Evolutionary conservation across 2,113 vertebrate species (phyloP).

Genomic region (Tursiops truncatus): DNA sequence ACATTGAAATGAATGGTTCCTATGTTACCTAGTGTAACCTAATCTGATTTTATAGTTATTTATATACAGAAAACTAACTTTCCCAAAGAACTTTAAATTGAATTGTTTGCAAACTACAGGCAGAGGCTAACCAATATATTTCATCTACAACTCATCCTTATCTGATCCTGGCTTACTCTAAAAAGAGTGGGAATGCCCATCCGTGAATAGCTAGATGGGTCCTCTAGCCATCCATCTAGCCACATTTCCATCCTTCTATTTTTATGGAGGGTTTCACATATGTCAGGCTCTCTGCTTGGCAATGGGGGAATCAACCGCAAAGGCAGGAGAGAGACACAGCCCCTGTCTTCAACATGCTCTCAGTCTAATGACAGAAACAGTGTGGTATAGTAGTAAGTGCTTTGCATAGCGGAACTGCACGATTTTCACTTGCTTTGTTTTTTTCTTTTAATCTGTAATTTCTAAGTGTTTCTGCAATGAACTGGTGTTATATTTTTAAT

Average conservation of each 20-base stretch:
- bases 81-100: background rate
- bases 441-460: background rate
- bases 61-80: background rate
- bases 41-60: background rate
- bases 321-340: accelerated
- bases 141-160: background rate
- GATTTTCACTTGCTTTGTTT: background rate
- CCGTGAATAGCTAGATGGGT: background rate
- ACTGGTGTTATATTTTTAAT: background rate
- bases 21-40: too few relatives aligned
- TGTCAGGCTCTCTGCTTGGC: background rate
- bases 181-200: background rate
- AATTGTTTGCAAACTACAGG: background rate
- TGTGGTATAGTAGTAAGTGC: accelerated
- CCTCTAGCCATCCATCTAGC: background rate
- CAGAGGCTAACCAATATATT: background rate
- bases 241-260: background rate
- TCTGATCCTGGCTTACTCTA: background rate
- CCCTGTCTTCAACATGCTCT: background rate
- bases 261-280: background rate
- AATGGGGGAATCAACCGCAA: background rate
- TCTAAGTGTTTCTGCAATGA: background rate
- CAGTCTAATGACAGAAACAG: background rate
- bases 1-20: background rate
- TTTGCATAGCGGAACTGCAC: accelerated